Percentiles rank a stretch among this genome's conserved stretches.
phyloP scores from a whole-genome alignment of 2,888 invertebrate genomes.

The Drosophila koepferae region DNA sequence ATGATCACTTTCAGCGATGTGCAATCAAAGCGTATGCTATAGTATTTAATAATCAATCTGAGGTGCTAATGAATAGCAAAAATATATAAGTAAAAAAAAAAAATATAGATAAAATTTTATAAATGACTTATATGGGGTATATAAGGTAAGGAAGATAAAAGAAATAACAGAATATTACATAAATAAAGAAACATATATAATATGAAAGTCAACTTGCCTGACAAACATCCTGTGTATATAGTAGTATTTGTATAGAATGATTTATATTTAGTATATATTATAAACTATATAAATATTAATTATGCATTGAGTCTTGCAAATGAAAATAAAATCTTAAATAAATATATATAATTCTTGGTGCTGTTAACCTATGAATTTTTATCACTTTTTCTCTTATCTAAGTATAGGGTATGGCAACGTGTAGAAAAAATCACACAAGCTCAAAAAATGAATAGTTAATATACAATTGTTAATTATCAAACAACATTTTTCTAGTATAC shows the following conservation, averaged over 20 bases:
- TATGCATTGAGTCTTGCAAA: background rate
- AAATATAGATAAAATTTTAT: background rate
- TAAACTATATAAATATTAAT: too few relatives aligned
- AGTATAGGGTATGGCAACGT: constrained; percentile 6
- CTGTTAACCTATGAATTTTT: background rate
- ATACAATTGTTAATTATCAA: constrained; percentile 50
- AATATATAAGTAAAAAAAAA: background rate
- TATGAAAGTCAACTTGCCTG: background rate
- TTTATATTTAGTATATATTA: too few relatives aligned
- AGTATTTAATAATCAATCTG: background rate
- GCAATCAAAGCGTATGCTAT: constrained; percentile 1
- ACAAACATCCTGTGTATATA: background rate
- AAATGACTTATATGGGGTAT: background rate
- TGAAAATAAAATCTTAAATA: background rate
- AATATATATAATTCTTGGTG: background rate
- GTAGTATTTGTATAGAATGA: too few relatives aligned
- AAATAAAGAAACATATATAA: background rate
- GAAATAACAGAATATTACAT: background rate
- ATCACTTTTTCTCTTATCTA: background rate
- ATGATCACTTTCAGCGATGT: background rate
- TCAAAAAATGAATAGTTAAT: constrained; percentile 24
- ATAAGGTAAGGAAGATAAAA: background rate
- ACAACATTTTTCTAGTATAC: constrained; percentile 22
- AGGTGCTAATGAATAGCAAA: constrained; percentile 19
- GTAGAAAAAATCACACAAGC: background rate